Base-by-base conservation (phyloP, 2,113 vertebrate genomes). In the Coryphaenoides rupestris region DNA sequence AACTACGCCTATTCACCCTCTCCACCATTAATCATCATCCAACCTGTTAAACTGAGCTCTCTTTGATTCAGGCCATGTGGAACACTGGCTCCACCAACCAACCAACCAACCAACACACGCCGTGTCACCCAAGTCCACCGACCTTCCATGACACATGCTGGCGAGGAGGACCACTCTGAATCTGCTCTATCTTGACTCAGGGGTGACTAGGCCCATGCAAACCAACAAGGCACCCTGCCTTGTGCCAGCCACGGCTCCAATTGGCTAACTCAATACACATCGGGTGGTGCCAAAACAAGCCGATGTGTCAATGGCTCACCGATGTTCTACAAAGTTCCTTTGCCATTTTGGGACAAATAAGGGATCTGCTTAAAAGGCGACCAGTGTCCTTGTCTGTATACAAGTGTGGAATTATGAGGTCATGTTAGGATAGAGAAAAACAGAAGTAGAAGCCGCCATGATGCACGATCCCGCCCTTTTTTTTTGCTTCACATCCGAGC, bases 51-150 rank as follows among this genome's bases (percentile, higher is more conserved):
- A 53, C 65, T 57, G 19, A 52, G 56, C 61, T 17, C 55, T 75
- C 50, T 60, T 52, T 72, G 77, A 83, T 65, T 82, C 68, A 73
- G n/a, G 67, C 70, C 46, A 66, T n/a, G 54, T 66, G 65, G 55
- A 55, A 55, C 21, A 19, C 63, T 57, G 24, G 22, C 21, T 12
- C 15, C 17, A 10, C 21, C 26, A 55, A 47, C 23, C 50, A 23
- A 46, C 59, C 40, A 19, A 21, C 60, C 33, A 6, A 63, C 63
- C 55, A 58, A 69, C 57, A 69, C 59, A 58, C 45, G 13, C 33
- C 9, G 33, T 10, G 33, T 13, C 24, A 28, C 26, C 50, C 12
- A 19, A 63, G 21, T 26, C 7, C 49, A 1, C 28, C 7, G n/a
- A 21, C 63, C 22, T 62, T 23, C 63, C 9, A 21, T 19, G 45